Evolutionary conservation across 2,113 vertebrate genomes (phyloP).

Genomic region (Cyanoliseus patagonus): DNA sequence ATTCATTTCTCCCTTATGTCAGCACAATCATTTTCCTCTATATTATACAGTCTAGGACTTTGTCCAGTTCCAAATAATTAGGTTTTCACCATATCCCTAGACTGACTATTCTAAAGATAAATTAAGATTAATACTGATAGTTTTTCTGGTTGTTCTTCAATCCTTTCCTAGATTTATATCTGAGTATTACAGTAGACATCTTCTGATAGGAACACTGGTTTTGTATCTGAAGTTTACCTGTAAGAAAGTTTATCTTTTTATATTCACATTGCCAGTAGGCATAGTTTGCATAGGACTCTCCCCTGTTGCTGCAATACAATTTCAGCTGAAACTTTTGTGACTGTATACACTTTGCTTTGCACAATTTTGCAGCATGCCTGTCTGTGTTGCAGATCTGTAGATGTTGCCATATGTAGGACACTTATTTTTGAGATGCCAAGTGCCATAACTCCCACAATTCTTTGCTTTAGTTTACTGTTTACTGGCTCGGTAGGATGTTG

Average conservation of each 20-base stretch:
- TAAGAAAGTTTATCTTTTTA: not conserved
- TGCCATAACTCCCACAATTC: not conserved
- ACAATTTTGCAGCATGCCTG: not conserved
- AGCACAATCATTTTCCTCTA: not conserved
- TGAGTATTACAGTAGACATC: not conserved
- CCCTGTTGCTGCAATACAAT: not conserved
- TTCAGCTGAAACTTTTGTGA: not conserved
- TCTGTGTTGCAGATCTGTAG: not conserved
- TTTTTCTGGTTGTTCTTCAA: not conserved
- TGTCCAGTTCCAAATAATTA: not conserved
- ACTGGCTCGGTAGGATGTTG: not conserved
- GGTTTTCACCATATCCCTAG: not conserved
- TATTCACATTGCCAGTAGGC: not conserved
- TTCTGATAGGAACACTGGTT: not conserved
- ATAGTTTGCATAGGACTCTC: not conserved
- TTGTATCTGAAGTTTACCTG: not conserved
- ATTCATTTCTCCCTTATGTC: not conserved
- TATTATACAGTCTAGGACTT: not conserved
- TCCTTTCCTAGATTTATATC: fast-evolving
- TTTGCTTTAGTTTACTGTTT: not conserved
- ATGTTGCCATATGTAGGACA: not conserved
- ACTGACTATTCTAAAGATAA: not conserved
- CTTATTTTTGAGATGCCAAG: constrained; percentile 10
- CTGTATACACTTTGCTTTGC: not conserved
- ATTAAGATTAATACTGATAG: not conserved